A percentile compares a stretch with the other conserved stretches of the same genome.
These are phyloP conservation scores for Nesometra sesokonis DNA, from an alignment of 35 echinoderm and acorn worm genomes.

Conservation along the genomic window DNA sequence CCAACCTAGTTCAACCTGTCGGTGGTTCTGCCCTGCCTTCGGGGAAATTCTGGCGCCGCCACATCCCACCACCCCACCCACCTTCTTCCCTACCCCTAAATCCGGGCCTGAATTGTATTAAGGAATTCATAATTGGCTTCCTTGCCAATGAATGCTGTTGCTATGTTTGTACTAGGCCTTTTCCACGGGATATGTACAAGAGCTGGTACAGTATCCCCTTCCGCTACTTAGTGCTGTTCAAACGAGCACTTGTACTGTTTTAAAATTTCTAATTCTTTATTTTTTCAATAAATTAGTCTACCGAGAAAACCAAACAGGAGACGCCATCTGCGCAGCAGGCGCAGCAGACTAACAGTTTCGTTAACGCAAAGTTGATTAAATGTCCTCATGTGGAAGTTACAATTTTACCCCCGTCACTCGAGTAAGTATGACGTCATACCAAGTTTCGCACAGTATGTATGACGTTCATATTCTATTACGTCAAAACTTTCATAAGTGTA, in stretches of 20 bases:
- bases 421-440: conserved; percentile 4
- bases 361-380: conserved; percentile 18
- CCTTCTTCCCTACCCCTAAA: too few relatives aligned
- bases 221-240: too few relatives aligned
- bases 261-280: background rate
- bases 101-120: too few relatives aligned
- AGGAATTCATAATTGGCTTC: too few relatives aligned
- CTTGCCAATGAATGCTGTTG: background rate
- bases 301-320: conserved; percentile 5
- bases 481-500: too few relatives aligned
- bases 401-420: conserved; percentile 40
- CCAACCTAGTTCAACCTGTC: too few relatives aligned
- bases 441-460: too few relatives aligned
- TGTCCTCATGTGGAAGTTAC: conserved; percentile 13
- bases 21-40: too few relatives aligned
- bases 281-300: background rate
- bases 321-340: background rate
- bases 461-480: too few relatives aligned
- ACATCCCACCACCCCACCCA: too few relatives aligned
- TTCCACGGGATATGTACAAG: background rate
- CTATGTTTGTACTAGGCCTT: background rate
- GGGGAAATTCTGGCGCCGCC: too few relatives aligned
- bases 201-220: background rate
- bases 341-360: conserved; percentile 3
- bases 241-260: too few relatives aligned